Evolutionary conservation across 23 tunicate genomes (phyloP), one percentile per base, ranked within the genome.

Genomic region (Styela plicata): DNA sequence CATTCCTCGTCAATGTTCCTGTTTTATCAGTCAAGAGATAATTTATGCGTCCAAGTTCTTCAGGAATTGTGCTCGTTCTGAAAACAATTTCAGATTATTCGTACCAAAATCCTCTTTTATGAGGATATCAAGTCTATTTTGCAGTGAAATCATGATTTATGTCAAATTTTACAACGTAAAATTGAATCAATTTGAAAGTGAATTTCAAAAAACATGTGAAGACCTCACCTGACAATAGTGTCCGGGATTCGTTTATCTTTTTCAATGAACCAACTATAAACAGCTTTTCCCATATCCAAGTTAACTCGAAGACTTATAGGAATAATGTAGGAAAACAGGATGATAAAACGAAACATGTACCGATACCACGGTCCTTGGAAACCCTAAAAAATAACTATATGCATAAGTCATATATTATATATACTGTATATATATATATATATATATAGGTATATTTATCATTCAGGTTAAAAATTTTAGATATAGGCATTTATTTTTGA

Each of bases 361-460:
- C 83, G 80, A 37, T 93, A 88, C 98, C 98, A 93, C 22, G 93
- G 98, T 2, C 98, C 98, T n/a, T 93, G 36, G 62, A 93, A 93
- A 25, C 98, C 98, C 97, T 91, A 74, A 7, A 44, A 44, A 44
- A 44, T 44, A n/a, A n/a, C n/a, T n/a, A n/a, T n/a, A n/a, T n/a
- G n/a, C n/a, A n/a, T n/a, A n/a, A n/a, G n/a, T n/a, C n/a, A n/a
- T n/a, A n/a, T n/a, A n/a, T n/a, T n/a, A n/a, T n/a, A n/a, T n/a
- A n/a, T n/a, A n/a, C n/a, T n/a, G n/a, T n/a, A n/a, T n/a, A n/a
- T n/a, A n/a, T n/a, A n/a, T n/a, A n/a, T n/a, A n/a, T n/a, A n/a
- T n/a, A n/a, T n/a, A n/a, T n/a, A n/a, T n/a, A n/a, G n/a, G n/a
- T n/a, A n/a, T n/a, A n/a, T n/a, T n/a, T n/a, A n/a, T n/a, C n/a